phyloP scores from a whole-genome alignment of 1,140 invertebrate genomes.

The Microplitis demolitor region DNA sequence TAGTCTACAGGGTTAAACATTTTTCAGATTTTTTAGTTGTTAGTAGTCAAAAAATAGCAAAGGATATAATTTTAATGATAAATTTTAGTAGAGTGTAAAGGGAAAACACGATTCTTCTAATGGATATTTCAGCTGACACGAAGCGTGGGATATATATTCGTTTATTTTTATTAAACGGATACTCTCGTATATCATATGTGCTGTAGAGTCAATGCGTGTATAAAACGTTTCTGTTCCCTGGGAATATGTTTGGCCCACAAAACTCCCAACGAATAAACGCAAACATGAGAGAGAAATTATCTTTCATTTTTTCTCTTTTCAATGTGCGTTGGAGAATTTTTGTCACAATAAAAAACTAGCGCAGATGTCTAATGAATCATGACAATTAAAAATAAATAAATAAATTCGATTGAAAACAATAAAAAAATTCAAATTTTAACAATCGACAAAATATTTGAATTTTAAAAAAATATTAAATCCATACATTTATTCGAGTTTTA shows the following conservation, averaged over 20 bases:
- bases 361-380: background rate
- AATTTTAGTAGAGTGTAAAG: background rate
- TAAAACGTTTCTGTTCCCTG: background rate
- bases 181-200: constrained; percentile 10
- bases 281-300: background rate
- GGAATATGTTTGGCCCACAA: background rate
- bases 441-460: background rate
- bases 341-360: background rate
- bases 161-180: constrained; percentile 28
- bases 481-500: background rate
- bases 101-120: constrained; percentile 13
- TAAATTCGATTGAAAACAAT: background rate
- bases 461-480: background rate
- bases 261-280: background rate
- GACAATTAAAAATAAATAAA: background rate
- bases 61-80: background rate
- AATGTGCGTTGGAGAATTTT: background rate
- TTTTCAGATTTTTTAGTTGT: background rate
- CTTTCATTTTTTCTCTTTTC: background rate
- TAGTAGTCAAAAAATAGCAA: background rate
- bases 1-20: too few relatives aligned
- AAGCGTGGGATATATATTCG: constrained; percentile 5
- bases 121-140: constrained; percentile 21
- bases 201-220: constrained; percentile 1
- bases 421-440: background rate